Conservation (phyloP, 2,113 vertebrate genomes). For the Halcyon senegalensis region DNA sequence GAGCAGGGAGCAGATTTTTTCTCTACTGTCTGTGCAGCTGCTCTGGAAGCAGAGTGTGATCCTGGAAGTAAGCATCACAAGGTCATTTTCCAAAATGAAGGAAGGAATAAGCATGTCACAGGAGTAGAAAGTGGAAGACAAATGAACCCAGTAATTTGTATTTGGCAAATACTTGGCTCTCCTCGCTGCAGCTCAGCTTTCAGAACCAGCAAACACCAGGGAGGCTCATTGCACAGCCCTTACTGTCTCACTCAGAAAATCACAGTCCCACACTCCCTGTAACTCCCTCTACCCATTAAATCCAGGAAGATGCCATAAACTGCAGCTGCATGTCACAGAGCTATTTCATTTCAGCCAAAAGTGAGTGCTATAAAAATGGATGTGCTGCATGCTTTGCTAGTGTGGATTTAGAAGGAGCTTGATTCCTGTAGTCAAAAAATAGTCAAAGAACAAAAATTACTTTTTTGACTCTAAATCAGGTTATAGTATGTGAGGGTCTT, state of each 20-base stretch:
- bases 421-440: not conserved
- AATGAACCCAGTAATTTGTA: constrained; percentile 7
- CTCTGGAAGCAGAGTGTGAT: constrained; percentile 16
- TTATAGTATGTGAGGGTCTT: not conserved
- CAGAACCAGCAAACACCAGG: not conserved
- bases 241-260: not conserved
- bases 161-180: constrained; percentile 18
- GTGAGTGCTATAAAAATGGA: not conserved
- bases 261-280: not conserved
- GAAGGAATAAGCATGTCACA: constrained; percentile 61
- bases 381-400: not conserved
- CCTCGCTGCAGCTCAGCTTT: not conserved
- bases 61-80: constrained; percentile 38
- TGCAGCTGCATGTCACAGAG: not conserved
- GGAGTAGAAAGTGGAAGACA: constrained; percentile 33
- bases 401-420: not conserved
- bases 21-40: constrained; percentile 26
- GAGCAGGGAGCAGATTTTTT: constrained; percentile 14
- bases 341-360: not conserved
- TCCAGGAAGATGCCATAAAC: not conserved
- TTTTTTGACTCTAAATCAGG: not conserved
- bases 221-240: not conserved
- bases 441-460: not conserved
- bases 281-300: not conserved
- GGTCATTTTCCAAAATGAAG: constrained; percentile 36